Conservation (phyloP, 2,113 vertebrate genomes). For the Lophura nycthemera region DNA sequence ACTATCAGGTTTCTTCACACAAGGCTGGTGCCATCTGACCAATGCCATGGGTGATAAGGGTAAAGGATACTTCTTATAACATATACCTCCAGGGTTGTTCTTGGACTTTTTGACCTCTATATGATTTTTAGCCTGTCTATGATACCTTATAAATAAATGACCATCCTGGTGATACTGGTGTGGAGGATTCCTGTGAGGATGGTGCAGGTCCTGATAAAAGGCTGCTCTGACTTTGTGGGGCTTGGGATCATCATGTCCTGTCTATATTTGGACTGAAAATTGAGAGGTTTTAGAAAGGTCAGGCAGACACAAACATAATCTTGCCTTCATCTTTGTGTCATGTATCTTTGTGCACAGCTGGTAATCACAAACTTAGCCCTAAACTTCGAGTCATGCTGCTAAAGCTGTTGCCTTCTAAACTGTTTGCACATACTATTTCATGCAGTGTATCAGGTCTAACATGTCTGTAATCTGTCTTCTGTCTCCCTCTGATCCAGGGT, state of each 20-base stretch:
- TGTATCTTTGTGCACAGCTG: neutral
- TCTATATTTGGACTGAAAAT: neutral
- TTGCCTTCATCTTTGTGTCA: accelerated
- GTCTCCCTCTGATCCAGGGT: neutral
- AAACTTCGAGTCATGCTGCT: neutral
- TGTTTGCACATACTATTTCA: neutral
- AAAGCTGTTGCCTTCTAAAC: neutral
- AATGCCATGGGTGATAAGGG: neutral
- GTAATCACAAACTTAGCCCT: neutral
- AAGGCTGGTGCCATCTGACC: neutral
- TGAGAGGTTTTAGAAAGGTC: neutral
- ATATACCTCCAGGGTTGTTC: neutral
- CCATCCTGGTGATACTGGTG: neutral
- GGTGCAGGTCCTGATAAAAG: neutral
- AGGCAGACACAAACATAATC: neutral
- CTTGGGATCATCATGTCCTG: accelerated
- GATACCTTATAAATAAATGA: neutral
- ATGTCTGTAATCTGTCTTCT: neutral
- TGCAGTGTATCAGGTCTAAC: neutral
- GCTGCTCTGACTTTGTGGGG: neutral
- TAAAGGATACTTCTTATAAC: neutral
- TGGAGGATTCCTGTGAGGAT: neutral
- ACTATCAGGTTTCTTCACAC: neutral
- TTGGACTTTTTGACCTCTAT: accelerated
- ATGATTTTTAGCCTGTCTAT: neutral